Evolutionary conservation across 2,113 vertebrate species (phyloP).

Genomic region (Lagopus muta): DNA sequence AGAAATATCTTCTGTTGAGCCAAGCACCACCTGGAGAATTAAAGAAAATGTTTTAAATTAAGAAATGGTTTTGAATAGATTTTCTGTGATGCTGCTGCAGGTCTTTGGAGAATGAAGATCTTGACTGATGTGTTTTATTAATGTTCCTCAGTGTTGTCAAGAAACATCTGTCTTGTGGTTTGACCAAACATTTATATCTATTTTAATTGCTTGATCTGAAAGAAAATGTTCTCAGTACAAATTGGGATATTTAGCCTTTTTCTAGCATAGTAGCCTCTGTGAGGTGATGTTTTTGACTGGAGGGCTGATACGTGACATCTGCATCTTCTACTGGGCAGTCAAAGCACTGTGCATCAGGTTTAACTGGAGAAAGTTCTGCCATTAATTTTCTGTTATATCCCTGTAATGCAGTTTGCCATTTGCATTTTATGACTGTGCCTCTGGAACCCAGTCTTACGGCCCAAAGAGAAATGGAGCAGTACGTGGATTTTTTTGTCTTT

Average conservation of each 20-base stretch:
- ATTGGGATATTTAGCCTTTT: background rate
- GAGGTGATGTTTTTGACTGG: background rate
- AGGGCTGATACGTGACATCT: background rate
- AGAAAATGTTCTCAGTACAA: background rate
- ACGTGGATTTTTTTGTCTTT: background rate
- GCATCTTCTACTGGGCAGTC: background rate
- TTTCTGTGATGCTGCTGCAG: background rate
- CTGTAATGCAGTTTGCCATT: background rate
- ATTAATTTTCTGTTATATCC: background rate
- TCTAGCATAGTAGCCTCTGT: background rate
- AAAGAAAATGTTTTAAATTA: constrained; percentile 12
- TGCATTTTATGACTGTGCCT: background rate
- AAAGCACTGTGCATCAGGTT: background rate
- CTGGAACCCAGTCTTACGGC: background rate
- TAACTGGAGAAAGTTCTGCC: background rate
- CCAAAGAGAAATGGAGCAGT: background rate
- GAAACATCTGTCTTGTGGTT: background rate
- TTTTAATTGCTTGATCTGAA: constrained; percentile 9
- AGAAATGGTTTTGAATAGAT: constrained; percentile 28
- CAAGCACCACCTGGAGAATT: background rate
- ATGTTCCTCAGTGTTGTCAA: background rate
- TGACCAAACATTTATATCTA: background rate
- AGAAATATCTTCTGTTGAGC: constrained; percentile 27
- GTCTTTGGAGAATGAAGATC: constrained; percentile 37
- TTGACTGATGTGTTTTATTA: constrained; percentile 17